phyloP scores from a whole-genome alignment of 1,140 invertebrate genomes.

The Drosophila funebris region DNA sequence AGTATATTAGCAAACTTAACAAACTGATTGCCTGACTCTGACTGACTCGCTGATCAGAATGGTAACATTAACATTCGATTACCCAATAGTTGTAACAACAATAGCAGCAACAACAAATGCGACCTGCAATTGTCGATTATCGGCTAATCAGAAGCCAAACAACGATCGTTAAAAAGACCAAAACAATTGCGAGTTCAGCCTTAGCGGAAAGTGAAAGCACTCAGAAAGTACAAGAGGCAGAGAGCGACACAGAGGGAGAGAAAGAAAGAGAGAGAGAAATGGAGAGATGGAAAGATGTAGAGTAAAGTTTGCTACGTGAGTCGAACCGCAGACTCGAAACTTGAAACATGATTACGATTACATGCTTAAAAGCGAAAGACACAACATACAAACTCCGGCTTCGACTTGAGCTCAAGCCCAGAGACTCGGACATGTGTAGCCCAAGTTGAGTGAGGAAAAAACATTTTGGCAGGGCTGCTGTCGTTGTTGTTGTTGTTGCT shows the following conservation, averaged over 20 bases:
- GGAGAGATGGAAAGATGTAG: conserved; percentile 33
- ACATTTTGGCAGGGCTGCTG: conserved; percentile 14
- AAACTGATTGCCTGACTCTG: too few species aligned
- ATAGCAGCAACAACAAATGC: conserved; percentile 13
- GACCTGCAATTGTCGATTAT: conserved; percentile 44
- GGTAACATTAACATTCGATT: conserved; percentile 19
- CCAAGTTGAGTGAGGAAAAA: conserved; percentile 39
- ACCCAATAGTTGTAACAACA: conserved; percentile 38
- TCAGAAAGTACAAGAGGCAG: not conserved
- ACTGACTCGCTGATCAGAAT: conserved; percentile 20
- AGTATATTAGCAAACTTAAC: conserved; percentile 10
- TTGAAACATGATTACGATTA: conserved; percentile 46
- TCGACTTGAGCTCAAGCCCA: not conserved
- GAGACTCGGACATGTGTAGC: conserved; percentile 10
- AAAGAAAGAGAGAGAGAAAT: conserved; percentile 12
- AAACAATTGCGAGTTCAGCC: conserved; percentile 59
- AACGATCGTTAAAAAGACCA: conserved; percentile 44
- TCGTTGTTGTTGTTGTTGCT: conserved; percentile 13
- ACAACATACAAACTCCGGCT: conserved; percentile 18
- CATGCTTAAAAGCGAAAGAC: conserved; percentile 28
- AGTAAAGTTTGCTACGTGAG: conserved; percentile 66
- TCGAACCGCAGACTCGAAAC: conserved; percentile 26
- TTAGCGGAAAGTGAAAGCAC: conserved; percentile 76
- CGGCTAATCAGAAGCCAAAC: conserved; percentile 63
- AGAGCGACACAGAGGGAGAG: conserved; percentile 8